Evolutionary conservation across 1,140 invertebrate species (phyloP), one percentile per base, ranked within the genome.

Genomic region (Chionoecetes opilio): DNA sequence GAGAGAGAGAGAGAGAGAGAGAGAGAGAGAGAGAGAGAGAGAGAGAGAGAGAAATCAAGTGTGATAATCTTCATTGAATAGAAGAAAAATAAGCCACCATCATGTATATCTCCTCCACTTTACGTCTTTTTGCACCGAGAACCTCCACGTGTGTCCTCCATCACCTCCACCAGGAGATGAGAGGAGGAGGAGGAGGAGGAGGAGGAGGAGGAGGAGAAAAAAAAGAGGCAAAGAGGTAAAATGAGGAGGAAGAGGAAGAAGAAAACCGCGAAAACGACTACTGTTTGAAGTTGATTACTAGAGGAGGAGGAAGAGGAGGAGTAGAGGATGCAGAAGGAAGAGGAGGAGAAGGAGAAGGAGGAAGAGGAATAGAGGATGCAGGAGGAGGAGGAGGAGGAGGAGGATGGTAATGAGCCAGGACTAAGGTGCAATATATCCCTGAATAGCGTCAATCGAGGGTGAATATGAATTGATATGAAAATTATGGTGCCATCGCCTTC

Each of bases 1-100:
- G 53, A 63, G 53, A 63, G 53, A 63, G 53, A 63, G 53, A 63
- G 53, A 63, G 53, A 63, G 53, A 63, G 53, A 63, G 53, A 63
- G 53, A 63, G 5, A 63, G 53, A 63, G 53, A 63, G 53, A 63
- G 53, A 63, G 53, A 63, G 53, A 63, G 53, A 63, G 53, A 63
- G 53, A 63, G 53, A 63, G 53, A 63, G 53, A 63, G 53, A 63
- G 53, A 63, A 21, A 63, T 9, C 3, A 2, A 63, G 5, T 14
- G 6, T 21, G 17, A 41, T 41, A 41, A 53, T 53, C 11, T n/a
- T n/a, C n/a, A 17, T 14, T 1, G 46, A 53, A 53, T 53, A 14
- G 2, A 14, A 11, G 46, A 53, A 41, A 53, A 53, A 53, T 53
- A 9, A 53, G 11, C 11, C 46, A 53, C 2, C 21, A 53, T 63